Evolutionary conservation across 2,797 vertebrate species (phyloP).

Genomic region (Paguma larvata): DNA sequence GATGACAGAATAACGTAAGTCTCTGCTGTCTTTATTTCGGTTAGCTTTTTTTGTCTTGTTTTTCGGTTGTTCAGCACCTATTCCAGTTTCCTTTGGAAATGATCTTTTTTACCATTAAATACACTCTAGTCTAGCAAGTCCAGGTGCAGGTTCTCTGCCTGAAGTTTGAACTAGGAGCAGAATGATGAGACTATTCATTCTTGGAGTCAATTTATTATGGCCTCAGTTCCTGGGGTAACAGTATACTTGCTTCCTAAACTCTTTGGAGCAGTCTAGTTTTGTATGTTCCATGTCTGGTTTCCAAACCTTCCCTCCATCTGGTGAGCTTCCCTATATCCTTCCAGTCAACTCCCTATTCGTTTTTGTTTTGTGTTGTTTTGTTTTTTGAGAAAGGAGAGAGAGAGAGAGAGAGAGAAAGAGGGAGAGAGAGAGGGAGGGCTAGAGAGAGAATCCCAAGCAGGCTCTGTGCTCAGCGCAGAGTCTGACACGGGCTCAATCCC

Average conservation of each 20-base stretch:
- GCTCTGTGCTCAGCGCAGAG: too few species aligned
- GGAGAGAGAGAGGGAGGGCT: too few species aligned
- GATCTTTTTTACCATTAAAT: not conserved
- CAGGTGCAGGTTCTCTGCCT: not conserved
- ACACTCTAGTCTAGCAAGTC: not conserved
- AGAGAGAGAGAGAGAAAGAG: too few species aligned
- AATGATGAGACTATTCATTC: not conserved
- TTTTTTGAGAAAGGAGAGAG: too few species aligned
- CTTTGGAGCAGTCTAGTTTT: not conserved
- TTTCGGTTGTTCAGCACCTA: not conserved
- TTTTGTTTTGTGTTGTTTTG: conserved; percentile 1
- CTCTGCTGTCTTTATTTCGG: not conserved
- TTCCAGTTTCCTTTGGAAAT: conserved; percentile 37
- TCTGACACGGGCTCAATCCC: too few species aligned
- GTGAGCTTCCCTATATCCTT: not conserved
- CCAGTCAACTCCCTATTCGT: not conserved
- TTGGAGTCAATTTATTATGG: not conserved
- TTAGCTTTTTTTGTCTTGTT: not conserved
- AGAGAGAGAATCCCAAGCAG: too few species aligned
- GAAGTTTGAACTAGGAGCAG: not conserved
- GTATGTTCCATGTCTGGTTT: not conserved
- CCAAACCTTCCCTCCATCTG: not conserved
- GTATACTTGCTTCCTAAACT: not conserved
- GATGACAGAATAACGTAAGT: not conserved
- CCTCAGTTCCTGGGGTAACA: not conserved